Percentiles rank a stretch among this genome's conserved stretches.
Evolutionary conservation across 2,113 vertebrate species (phyloP).

Genomic region (Percina caprodes): DNA sequence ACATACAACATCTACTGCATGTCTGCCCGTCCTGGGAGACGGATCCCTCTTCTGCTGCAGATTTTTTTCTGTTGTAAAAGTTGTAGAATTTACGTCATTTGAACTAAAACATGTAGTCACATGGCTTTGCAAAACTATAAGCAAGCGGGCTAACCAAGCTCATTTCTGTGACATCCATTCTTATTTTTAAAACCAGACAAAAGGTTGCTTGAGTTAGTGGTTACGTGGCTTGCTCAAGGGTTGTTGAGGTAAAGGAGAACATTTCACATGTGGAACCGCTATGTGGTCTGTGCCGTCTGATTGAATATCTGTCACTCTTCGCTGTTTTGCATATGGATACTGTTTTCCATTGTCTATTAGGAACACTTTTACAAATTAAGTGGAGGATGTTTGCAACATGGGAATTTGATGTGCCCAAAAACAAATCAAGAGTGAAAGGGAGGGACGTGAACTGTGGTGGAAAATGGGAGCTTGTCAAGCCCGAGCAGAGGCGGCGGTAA

Average conservation of each 20-base stretch:
- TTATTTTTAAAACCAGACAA: background rate
- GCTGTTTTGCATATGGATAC: slow-evolving; percentile 35
- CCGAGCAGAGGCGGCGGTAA: slow-evolving; percentile 19
- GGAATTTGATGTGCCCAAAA: slow-evolving; percentile 34
- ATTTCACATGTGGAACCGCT: slow-evolving; percentile 38
- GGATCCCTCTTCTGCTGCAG: background rate
- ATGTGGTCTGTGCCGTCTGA: slow-evolving; percentile 23
- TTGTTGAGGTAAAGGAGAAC: slow-evolving; percentile 1
- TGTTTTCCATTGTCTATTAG: slow-evolving; percentile 40
- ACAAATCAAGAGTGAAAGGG: slow-evolving; percentile 18
- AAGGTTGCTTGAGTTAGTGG: background rate
- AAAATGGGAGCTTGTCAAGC: slow-evolving; percentile 41
- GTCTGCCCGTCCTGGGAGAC: background rate
- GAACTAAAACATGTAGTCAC: background rate
- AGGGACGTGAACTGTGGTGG: slow-evolving; percentile 18
- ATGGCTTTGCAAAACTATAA: too few relatives aligned
- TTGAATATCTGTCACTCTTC: slow-evolving; percentile 32
- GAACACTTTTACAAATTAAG: slow-evolving; percentile 43
- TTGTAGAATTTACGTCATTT: too few relatives aligned
- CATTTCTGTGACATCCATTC: background rate
- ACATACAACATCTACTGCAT: background rate
- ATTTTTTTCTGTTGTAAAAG: too few relatives aligned
- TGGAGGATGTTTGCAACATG: slow-evolving; percentile 27
- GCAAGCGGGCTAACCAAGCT: background rate
- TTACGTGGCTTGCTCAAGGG: slow-evolving; percentile 27